Base-by-base conservation (phyloP, 2,797 vertebrate species). In the Dromococcyx pavoninus region DNA sequence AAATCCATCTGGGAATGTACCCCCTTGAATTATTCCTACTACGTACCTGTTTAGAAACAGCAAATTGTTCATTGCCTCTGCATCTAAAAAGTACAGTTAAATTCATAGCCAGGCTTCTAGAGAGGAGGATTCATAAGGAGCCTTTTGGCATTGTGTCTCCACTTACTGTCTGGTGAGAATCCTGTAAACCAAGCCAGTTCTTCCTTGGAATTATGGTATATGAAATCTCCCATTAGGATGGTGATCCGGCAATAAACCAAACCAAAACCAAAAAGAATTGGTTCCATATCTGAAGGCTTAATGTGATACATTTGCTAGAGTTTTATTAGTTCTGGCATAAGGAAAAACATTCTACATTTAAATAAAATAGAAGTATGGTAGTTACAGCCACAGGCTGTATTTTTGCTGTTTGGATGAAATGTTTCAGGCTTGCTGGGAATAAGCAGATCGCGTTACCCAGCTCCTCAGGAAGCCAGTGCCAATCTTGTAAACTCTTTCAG, bases 261-360 rank as follows among this genome's bases (percentile, higher is more conserved):
- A 80, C 27, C 35, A 53, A 89, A 89, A 11, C 44, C 56, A 91
- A 80, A 88, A 67, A 86, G 48, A 89, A 84, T 61, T 58, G 10
- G 39, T 89, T 89, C 83, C 37, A 51, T 87, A 76, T 95, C 82
- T 50, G 41, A 77, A 90, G 73, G 32, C 25, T 93, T 77, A 56
- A 19, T 57, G 48, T 28, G 57, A 65, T 50, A 77, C 28, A n/a
- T 94, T 81, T 77, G 50, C 62, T 71, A n/a, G 61, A 81, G 35
- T 78, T 92, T 91, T 91, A 82, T 95, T 90, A 93, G 83, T 73
- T 94, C 83, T 95, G 93, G 75, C 74, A 67, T 65, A 74, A 93
- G 35, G 51, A 77, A 87, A 93, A 93, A 60, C 79, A 81, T 79
- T 95, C 82, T 93, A 60, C 92, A 76, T 93, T 93, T 81, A 66